Evolutionary conservation across 2,888 invertebrate species (phyloP), one percentile per base, ranked within the genome.

Genomic region (Drosophila acutilabella): DNA sequence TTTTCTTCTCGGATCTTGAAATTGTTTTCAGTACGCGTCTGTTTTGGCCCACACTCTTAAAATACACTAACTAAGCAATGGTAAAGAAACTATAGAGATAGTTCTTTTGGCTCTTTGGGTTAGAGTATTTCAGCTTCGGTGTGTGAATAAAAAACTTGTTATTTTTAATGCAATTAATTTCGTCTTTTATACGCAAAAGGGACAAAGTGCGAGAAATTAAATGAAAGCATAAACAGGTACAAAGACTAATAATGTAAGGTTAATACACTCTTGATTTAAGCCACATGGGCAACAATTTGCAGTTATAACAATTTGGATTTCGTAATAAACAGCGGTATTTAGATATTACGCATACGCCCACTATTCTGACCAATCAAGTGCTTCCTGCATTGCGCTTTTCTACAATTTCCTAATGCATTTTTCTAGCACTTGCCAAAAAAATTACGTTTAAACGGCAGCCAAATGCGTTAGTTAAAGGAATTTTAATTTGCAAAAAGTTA

Each of bases 271-370:
- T 11, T 36, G 13, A 36, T 36, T 5, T 36, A 36, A 36, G 2
- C 36, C 11, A 36, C 36, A 36, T 30, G 30, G 7, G 30, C 7
- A 8, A 8, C 30, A 30, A 8, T 2, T 0, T 30, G 30, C 30
- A 30, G 8, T 30, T 30, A 8, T 30, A 30, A 30, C 30, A 30
- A 6, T 30, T 30, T 8, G 7, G 40, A 60, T 64, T 48, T 72
- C 56, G 30, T 60, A 69, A 68, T 10, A 58, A 65, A 33, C 16
- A 45, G 7, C 7, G 8, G 30, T 48, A 56, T 41, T 57, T 33
- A 54, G 36, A 73, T 68, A 72, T 88, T 72, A 71, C 80, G 77
- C 68, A 82, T 80, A 77, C 86, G 88, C 68, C 82, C 70, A 58
- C 41, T 62, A 66, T 60, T 58, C 59, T 60, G 56, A 71, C 26